A percentile compares a stretch with the other conserved stretches of the same genome.
phyloP scores from a whole-genome alignment of 2,888 invertebrate species.

The Tribolium freemani region DNA sequence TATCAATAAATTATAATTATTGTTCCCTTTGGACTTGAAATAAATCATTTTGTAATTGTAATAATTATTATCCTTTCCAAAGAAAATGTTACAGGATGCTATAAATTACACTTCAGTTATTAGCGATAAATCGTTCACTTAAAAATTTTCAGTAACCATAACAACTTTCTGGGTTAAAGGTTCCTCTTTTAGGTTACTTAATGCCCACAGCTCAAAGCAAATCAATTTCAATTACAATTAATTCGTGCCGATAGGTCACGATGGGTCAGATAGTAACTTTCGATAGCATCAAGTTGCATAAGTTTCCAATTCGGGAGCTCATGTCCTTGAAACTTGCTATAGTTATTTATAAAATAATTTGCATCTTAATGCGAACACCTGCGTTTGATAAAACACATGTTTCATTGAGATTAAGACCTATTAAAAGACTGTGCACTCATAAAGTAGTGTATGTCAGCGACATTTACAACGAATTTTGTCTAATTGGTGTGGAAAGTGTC shows the following conservation, averaged over 20 bases:
- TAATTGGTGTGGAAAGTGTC: slow-evolving; percentile 2
- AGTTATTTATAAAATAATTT: slow-evolving; percentile 49
- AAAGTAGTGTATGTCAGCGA: slow-evolving; percentile 40
- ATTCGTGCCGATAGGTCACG: slow-evolving; percentile 28
- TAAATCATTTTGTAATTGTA: slow-evolving; percentile 36
- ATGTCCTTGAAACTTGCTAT: neutral
- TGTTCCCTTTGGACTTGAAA: slow-evolving; percentile 29
- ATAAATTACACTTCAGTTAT: slow-evolving; percentile 22
- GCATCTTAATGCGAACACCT: slow-evolving; percentile 55
- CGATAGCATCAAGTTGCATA: slow-evolving; percentile 1
- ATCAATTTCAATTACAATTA: slow-evolving; percentile 32
- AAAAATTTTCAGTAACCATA: neutral
- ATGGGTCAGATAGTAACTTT: slow-evolving; percentile 16
- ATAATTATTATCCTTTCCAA: slow-evolving; percentile 38
- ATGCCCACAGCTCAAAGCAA: neutral
- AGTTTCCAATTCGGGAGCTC: too few species aligned
- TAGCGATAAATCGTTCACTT: neutral
- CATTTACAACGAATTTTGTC: neutral
- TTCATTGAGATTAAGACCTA: slow-evolving; percentile 46
- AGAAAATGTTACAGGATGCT: slow-evolving; percentile 35
- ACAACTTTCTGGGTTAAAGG: neutral
- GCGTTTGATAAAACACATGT: slow-evolving; percentile 50
- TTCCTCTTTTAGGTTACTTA: neutral
- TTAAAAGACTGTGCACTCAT: slow-evolving; percentile 38
- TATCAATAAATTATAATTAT: slow-evolving; percentile 35